Percentiles rank a stretch among this genome's conserved stretches.
These are phyloP conservation scores for Platanista minor DNA, from an alignment of 2,113 vertebrate genomes.

Conservation along the genomic window DNA sequence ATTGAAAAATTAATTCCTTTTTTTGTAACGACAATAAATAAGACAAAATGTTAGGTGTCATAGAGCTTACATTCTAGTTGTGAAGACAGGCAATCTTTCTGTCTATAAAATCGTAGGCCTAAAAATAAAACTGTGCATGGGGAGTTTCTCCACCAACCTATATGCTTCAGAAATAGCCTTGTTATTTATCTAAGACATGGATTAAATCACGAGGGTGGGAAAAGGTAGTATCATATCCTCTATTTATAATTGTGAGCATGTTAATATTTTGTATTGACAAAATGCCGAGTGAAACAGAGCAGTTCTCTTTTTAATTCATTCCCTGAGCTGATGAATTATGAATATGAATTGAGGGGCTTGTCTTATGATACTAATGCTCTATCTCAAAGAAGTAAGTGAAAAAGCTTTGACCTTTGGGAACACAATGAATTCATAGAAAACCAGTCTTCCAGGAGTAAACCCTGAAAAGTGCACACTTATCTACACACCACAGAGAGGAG, in stretches of 20 bases:
- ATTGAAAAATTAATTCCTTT: neutral
- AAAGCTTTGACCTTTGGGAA: slow-evolving; percentile 58
- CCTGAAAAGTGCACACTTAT: slow-evolving; percentile 56
- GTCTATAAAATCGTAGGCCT: neutral
- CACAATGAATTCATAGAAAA: slow-evolving; percentile 45
- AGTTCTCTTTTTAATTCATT: neutral
- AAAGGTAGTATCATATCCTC: neutral
- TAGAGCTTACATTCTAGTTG: neutral
- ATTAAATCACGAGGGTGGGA: neutral
- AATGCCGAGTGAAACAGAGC: neutral
- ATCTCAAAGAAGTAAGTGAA: slow-evolving; percentile 28
- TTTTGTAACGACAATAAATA: neutral
- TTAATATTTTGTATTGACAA: neutral
- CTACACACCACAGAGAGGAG: slow-evolving; percentile 5
- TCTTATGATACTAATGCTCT: neutral
- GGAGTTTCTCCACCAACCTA: neutral
- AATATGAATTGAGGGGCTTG: neutral
- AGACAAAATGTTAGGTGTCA: neutral
- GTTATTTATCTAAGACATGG: neutral
- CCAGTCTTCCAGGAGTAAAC: neutral
- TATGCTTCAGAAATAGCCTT: neutral
- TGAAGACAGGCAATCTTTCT: neutral
- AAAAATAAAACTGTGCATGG: neutral
- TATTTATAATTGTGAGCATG: neutral
- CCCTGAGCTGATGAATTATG: slow-evolving; percentile 29